Evolutionary conservation across 2,113 vertebrate genomes (phyloP).

Genomic region (Mirounga angustirostris): DNA sequence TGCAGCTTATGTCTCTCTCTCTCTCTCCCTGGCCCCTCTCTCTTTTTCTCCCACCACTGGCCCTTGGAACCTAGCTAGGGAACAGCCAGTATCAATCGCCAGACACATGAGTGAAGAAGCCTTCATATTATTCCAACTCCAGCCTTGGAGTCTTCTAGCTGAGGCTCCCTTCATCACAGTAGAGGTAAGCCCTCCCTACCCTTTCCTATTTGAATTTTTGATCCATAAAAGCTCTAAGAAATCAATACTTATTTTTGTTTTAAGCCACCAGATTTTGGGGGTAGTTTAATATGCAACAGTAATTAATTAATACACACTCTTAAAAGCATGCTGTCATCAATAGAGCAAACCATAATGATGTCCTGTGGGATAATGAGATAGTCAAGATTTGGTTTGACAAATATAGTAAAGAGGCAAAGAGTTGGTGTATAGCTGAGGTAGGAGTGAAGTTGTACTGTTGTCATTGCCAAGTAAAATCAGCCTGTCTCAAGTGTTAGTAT

Average conservation of each 20-base stretch:
- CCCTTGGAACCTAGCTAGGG: not conserved
- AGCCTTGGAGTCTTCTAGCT: not conserved
- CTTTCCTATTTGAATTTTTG: conserved; percentile 35
- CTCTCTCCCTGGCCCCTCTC: not conserved
- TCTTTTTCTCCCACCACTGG: not conserved
- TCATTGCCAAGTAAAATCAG: not conserved
- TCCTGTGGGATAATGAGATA: not conserved
- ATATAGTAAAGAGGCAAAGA: not conserved
- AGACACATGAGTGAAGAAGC: not conserved
- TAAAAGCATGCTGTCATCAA: not conserved
- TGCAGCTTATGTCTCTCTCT: not conserved
- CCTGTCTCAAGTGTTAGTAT: not conserved
- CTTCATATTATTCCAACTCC: not conserved
- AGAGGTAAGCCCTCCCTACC: not conserved
- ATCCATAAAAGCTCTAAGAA: not conserved
- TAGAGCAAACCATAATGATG: not conserved
- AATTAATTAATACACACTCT: not conserved
- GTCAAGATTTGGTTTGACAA: not conserved
- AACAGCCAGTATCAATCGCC: not conserved
- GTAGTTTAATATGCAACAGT: not conserved
- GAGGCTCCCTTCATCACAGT: not conserved
- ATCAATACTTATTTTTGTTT: conserved; percentile 13
- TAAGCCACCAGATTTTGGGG: not conserved
- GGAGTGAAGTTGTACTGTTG: not conserved
- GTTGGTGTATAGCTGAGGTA: not conserved